phyloP scores from a whole-genome alignment of 1,140 invertebrate genomes.

The Lepidurus packardi region DNA sequence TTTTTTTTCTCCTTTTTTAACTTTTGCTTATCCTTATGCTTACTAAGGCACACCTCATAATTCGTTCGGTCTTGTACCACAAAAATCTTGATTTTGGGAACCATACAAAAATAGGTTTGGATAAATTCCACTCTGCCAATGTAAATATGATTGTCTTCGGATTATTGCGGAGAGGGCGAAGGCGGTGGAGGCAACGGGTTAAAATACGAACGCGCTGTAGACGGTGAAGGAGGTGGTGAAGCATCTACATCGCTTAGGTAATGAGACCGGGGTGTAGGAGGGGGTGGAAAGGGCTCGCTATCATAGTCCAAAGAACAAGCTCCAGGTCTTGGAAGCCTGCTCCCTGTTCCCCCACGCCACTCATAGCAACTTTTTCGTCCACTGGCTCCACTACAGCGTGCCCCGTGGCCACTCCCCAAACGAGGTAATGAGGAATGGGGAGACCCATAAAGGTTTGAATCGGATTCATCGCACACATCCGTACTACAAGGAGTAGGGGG shows the following conservation, averaged over 20 bases:
- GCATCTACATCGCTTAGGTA: slow-evolving; percentile 52
- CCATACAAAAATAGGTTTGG: neutral
- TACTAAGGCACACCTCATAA: slow-evolving; percentile 14
- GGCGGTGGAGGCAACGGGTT: slow-evolving; percentile 66
- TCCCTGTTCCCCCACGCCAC: slow-evolving; percentile 14
- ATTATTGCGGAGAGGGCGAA: slow-evolving; percentile 48
- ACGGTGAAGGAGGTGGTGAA: slow-evolving; percentile 67
- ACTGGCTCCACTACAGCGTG: slow-evolving; percentile 17
- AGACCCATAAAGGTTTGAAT: slow-evolving; percentile 45
- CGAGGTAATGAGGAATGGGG: slow-evolving; percentile 30
- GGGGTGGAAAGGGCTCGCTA: slow-evolving; percentile 65
- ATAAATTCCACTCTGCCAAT: neutral
- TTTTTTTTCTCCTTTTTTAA: neutral
- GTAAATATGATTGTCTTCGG: slow-evolving; percentile 3
- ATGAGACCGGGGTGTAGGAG: slow-evolving; percentile 73
- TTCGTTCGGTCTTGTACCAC: neutral
- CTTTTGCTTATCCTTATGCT: neutral
- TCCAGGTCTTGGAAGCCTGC: neutral
- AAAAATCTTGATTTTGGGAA: neutral
- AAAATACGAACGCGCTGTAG: slow-evolving; percentile 59
- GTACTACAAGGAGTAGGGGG: slow-evolving; percentile 91
- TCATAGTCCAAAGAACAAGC: slow-evolving; percentile 55
- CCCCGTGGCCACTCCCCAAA: slow-evolving; percentile 20
- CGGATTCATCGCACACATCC: slow-evolving; percentile 84
- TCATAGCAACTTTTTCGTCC: slow-evolving; percentile 23